Evolutionary conservation across 2,797 vertebrate species (phyloP).

Genomic region (Aeoliscus strigatus): DNA sequence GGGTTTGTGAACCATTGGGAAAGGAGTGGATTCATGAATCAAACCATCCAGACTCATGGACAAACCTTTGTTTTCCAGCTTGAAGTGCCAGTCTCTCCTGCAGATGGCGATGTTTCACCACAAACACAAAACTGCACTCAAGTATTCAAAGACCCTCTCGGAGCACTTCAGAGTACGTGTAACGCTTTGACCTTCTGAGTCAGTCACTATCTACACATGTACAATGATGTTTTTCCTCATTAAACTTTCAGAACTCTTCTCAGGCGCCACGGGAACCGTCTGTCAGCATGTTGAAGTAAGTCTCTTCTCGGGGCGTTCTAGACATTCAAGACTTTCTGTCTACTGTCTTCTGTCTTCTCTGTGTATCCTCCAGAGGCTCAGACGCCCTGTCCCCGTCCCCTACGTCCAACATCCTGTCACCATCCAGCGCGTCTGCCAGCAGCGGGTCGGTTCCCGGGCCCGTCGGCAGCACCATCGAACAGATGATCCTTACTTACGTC

Average conservation of each 20-base stretch:
- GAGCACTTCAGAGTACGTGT: slow-evolving; percentile 87
- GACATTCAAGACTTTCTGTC: background rate
- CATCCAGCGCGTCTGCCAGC: slow-evolving; percentile 66
- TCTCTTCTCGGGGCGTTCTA: background rate
- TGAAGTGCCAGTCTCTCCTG: slow-evolving; percentile 90
- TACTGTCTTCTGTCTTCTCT: background rate
- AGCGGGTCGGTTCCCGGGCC: slow-evolving; percentile 14
- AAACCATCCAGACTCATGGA: no score
- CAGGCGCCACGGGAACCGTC: slow-evolving; percentile 76
- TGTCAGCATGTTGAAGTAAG: slow-evolving; percentile 79
- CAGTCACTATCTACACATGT: background rate
- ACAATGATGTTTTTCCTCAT: background rate
- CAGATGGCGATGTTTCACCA: slow-evolving; percentile 92
- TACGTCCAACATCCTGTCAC: slow-evolving; percentile 77
- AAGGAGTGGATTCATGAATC: no score
- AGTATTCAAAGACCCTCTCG: slow-evolving; percentile 86
- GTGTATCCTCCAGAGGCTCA: slow-evolving; percentile 66
- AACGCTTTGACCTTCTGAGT: background rate
- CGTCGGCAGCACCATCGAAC: slow-evolving; percentile 72
- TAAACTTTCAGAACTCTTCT: slow-evolving; percentile 69
- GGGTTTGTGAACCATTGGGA: no score
- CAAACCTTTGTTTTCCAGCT: slow-evolving; percentile 63
- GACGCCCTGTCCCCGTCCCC: slow-evolving; percentile 81
- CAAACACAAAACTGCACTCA: slow-evolving; percentile 85
- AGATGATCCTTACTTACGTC: slow-evolving; percentile 83